Conservation (phyloP, 2,113 vertebrate genomes). For the Hepsetus odoe region DNA sequence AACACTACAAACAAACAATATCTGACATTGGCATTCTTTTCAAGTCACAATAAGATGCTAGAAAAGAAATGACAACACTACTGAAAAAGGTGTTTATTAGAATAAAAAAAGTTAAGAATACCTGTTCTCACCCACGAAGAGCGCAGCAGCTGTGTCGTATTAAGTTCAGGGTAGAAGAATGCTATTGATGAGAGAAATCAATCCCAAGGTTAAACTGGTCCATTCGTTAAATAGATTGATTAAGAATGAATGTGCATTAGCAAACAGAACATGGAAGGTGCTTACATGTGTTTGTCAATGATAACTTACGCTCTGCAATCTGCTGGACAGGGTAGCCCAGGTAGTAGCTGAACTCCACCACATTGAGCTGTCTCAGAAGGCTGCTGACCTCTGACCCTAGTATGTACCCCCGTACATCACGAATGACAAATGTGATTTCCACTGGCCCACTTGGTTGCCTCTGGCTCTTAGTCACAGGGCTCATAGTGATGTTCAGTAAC, state of each 20-base stretch:
- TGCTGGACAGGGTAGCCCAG: slow-evolving; percentile 94
- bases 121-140: slow-evolving; percentile 96
- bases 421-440: slow-evolving; percentile 84
- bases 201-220: neutral
- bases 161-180: slow-evolving; percentile 92
- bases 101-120: slow-evolving; percentile 59
- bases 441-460: slow-evolving; percentile 82
- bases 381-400: slow-evolving; percentile 88
- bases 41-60: neutral
- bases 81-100: neutral
- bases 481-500: slow-evolving; percentile 89
- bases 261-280: too few species aligned
- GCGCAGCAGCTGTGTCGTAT: slow-evolving; percentile 87
- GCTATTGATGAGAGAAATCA: slow-evolving; percentile 69
- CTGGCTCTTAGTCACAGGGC: slow-evolving; percentile 50
- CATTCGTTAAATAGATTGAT: neutral
- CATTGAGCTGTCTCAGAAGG: slow-evolving; percentile 82
- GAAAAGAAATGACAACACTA: too few species aligned
- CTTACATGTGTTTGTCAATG: neutral
- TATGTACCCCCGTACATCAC: slow-evolving; percentile 73
- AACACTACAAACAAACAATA: slow-evolving; percentile 66
- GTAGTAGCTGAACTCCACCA: slow-evolving; percentile 97
- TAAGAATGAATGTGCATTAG: too few species aligned
- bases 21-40: neutral
- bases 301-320: slow-evolving; percentile 93